Conservation (phyloP, 1,140 invertebrate species). For the Mamestra configurata region DNA sequence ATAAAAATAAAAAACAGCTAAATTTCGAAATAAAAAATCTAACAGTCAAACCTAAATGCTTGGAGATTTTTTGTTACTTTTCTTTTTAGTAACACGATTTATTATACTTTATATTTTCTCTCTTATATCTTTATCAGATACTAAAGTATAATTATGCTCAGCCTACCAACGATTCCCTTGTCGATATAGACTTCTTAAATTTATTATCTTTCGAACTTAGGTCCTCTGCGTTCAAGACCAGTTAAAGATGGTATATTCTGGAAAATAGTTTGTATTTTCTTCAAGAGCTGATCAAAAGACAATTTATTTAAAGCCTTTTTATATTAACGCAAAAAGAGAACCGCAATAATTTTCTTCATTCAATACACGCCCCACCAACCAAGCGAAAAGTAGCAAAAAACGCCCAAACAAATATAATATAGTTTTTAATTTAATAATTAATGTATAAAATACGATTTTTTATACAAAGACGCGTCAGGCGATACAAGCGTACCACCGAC, state of each 20-base stretch:
- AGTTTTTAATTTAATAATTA: constrained; percentile 51
- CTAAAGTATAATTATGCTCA: no score
- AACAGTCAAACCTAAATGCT: constrained; percentile 51
- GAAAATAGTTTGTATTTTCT: no score
- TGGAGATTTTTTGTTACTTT: constrained; percentile 18
- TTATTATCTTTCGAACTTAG: background rate
- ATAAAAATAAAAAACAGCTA: constrained; percentile 49
- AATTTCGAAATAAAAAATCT: constrained; percentile 45
- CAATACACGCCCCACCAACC: background rate
- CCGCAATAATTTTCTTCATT: background rate
- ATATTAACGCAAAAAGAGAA: no score
- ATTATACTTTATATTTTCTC: background rate
- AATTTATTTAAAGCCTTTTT: no score
- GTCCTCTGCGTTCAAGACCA: no score
- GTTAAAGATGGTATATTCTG: no score
- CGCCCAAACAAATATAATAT: constrained; percentile 42
- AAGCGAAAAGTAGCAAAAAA: constrained; percentile 35
- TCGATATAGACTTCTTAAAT: background rate
- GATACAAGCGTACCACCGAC: constrained; percentile 32
- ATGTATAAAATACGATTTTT: constrained; percentile 58
- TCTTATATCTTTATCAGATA: background rate
- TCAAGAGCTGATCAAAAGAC: no score
- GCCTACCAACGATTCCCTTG: no score
- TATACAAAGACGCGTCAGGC: constrained; percentile 44
- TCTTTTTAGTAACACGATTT: background rate